These are phyloP conservation scores for Nycteola revayana DNA, from an alignment of 2,888 invertebrate genomes.

Conservation along the genomic window DNA sequence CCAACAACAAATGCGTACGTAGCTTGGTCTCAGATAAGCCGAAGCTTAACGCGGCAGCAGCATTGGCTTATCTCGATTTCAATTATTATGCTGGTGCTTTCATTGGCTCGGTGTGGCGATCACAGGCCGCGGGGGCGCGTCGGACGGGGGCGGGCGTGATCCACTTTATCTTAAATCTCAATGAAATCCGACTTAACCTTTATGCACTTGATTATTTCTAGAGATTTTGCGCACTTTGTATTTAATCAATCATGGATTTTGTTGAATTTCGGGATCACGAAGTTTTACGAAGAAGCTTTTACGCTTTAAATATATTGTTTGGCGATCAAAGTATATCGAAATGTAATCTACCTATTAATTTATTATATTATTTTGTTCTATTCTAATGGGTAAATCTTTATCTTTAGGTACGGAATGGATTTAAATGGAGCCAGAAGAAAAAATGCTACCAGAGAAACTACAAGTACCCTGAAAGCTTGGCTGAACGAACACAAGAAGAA, in stretches of 20 bases:
- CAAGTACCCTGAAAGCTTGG: constrained; percentile 98
- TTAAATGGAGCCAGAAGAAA: constrained; percentile 97
- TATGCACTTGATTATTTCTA: constrained; percentile 55
- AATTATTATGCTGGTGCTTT: constrained; percentile 77
- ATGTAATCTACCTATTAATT: too few relatives aligned
- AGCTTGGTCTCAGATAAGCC: constrained; percentile 70
- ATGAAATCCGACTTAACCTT: constrained; percentile 63
- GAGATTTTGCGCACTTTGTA: constrained; percentile 24
- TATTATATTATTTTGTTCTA: too few relatives aligned
- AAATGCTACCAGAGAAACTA: constrained; percentile 99
- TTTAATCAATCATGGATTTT: too few relatives aligned
- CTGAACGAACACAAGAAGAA: constrained; percentile 99
- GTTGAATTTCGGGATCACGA: too few relatives aligned
- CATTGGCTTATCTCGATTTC: constrained; percentile 80
- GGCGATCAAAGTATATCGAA: too few relatives aligned
- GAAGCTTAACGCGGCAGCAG: constrained; percentile 68
- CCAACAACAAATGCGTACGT: constrained; percentile 65
- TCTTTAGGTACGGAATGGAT: constrained; percentile 96
- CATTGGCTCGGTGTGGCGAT: constrained; percentile 64
- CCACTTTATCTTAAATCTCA: constrained; percentile 69
- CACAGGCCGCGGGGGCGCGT: constrained; percentile 45
- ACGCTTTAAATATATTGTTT: too few relatives aligned
- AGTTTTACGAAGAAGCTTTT: too few relatives aligned
- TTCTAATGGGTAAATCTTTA: neutral
- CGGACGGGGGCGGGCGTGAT: constrained; percentile 65